These are phyloP conservation scores for Chlorospingus semifuscus DNA, from an alignment of 2,797 vertebrate genomes.

Conservation along the genomic window DNA sequence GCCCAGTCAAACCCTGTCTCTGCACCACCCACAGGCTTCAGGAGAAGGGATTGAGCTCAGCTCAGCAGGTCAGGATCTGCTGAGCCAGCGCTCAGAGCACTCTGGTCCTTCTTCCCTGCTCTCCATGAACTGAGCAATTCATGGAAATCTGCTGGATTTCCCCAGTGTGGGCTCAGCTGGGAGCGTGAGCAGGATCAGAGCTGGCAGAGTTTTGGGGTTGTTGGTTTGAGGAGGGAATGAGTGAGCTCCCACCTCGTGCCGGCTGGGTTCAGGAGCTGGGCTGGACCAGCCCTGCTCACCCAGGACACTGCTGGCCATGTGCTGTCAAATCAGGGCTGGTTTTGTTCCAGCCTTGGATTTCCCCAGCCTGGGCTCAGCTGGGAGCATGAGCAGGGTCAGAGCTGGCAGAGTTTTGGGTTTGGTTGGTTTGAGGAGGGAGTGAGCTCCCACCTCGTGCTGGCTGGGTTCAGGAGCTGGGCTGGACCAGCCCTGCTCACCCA, in stretches of 20 bases:
- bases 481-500: neutral
- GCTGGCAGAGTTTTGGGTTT: neutral
- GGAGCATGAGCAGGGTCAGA: neutral
- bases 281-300: neutral
- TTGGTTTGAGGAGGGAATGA: neutral
- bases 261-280: neutral
- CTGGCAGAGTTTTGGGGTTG: neutral
- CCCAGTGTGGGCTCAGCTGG: neutral
- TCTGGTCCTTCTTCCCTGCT: neutral
- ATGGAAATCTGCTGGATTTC: neutral
- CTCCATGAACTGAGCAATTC: neutral
- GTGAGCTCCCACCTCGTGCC: neutral
- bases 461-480: neutral
- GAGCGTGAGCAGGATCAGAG: neutral
- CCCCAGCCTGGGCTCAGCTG: neutral
- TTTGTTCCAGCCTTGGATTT: neutral
- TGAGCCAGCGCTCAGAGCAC: neutral
- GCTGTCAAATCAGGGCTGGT: neutral
- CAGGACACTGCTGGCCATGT: neutral
- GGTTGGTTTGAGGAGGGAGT: neutral
- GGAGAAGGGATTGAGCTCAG: constrained; percentile 21
- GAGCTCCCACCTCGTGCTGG: neutral
- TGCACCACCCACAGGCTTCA: constrained; percentile 39
- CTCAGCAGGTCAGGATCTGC: neutral
- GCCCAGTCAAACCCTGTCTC: neutral